Conservation (phyloP, 35 echinoderm and acorn worm genomes). For the Diadema setosum region DNA sequence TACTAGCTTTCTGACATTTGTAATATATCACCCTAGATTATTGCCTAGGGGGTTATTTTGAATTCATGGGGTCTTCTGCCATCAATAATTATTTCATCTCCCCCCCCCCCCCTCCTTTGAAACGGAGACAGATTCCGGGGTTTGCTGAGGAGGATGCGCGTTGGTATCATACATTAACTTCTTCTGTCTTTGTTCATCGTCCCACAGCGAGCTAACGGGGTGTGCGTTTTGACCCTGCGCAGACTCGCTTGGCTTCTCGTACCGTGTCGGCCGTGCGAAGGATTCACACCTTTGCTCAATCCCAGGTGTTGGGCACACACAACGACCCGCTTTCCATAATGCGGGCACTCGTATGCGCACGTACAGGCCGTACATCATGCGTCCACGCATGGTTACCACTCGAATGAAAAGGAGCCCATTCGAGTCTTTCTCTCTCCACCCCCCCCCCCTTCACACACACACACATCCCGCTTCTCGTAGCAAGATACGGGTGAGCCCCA, state of each 20-base stretch:
- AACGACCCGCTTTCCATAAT: background rate
- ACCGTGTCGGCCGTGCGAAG: background rate
- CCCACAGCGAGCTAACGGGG: background rate
- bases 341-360: background rate
- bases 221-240: too few relatives aligned
- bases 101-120: background rate
- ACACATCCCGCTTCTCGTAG: background rate
- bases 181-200: too few relatives aligned
- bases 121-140: background rate
- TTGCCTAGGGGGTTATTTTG: too few relatives aligned
- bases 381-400: background rate
- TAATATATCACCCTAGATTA: too few relatives aligned
- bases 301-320: constrained; percentile 5
- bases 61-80: too few relatives aligned
- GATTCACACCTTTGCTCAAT: background rate
- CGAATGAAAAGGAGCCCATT: background rate
- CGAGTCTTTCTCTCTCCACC: too few relatives aligned
- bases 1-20: too few relatives aligned
- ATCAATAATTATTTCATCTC: too few relatives aligned
- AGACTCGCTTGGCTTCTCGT: background rate
- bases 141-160: too few relatives aligned
- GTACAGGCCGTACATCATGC: background rate
- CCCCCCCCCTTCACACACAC: too few relatives aligned
- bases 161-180: too few relatives aligned
- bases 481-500: background rate